A percentile compares a stretch with the other conserved stretches of the same genome.
phyloP scores from a whole-genome alignment of 2,113 vertebrate genomes.

The Cyanoderma ruficeps region DNA sequence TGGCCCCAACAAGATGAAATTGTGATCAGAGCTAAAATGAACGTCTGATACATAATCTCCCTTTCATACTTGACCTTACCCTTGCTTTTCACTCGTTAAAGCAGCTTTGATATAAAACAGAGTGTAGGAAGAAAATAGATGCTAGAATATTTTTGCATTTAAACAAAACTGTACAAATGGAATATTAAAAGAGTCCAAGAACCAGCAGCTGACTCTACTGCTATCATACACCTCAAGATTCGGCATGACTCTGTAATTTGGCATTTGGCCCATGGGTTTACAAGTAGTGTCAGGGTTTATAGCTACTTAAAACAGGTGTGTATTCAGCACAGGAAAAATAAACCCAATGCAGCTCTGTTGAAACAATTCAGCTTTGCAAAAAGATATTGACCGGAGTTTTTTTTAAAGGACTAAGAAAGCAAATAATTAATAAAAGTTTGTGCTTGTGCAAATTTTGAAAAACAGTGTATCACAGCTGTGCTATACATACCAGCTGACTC shows the following conservation, averaged over 20 bases:
- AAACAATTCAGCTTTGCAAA: not conserved
- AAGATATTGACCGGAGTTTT: not conserved
- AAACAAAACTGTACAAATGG: not conserved
- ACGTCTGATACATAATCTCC: not conserved
- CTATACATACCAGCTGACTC: conserved; percentile 72
- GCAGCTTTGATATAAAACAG: not conserved
- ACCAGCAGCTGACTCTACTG: not conserved
- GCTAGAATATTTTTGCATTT: not conserved
- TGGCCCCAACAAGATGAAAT: not conserved
- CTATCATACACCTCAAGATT: not conserved
- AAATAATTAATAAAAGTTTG: not conserved
- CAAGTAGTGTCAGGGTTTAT: not conserved
- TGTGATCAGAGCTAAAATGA: not conserved
- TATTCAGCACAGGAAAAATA: not conserved
- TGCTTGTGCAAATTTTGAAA: not conserved
- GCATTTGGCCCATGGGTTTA: not conserved
- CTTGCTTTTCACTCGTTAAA: not conserved
- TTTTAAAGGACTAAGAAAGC: not conserved
- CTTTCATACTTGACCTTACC: not conserved
- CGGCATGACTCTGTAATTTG: not conserved
- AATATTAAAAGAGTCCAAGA: not conserved
- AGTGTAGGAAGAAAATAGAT: not conserved
- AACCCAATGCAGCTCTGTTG: not conserved
- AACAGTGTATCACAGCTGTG: not conserved
- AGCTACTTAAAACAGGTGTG: not conserved